Evolutionary conservation across 2,797 vertebrate genomes (phyloP).

Genomic region (Meriones psammophilus): DNA sequence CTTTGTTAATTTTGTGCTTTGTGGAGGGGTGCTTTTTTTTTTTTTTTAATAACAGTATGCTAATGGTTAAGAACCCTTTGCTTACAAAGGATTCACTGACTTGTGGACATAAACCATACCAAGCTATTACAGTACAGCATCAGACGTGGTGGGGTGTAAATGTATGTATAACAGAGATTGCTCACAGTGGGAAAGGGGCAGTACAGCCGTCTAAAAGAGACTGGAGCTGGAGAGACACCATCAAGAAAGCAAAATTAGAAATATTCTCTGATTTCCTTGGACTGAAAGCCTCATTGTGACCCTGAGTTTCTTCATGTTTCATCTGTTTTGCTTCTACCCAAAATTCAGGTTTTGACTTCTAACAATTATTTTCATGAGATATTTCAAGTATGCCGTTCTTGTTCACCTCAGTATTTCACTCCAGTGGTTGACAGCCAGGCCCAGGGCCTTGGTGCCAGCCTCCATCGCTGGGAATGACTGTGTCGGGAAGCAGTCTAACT

Average conservation of each 20-base stretch:
- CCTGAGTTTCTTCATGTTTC: not conserved
- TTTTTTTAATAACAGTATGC: not conserved
- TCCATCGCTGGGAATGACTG: not conserved
- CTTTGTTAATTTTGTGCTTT: not conserved
- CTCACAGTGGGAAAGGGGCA: not conserved
- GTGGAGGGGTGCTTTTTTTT: not conserved
- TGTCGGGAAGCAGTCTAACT: not conserved
- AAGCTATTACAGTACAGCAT: not conserved
- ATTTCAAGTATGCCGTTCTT: not conserved
- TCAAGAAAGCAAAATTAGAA: conserved; percentile 12
- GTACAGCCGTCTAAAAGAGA: too few species aligned
- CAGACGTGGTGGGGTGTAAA: not conserved
- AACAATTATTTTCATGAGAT: not conserved
- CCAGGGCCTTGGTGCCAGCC: not conserved
- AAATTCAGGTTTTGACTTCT: not conserved
- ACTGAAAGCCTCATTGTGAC: not conserved
- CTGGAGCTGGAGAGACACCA: not conserved
- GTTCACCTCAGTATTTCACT: not conserved
- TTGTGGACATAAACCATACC: not conserved
- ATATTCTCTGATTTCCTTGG: not conserved
- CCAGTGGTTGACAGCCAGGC: not conserved
- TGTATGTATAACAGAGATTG: not conserved
- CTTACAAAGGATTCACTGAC: not conserved
- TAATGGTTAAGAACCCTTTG: not conserved
- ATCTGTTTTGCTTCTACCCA: not conserved